A percentile compares a stretch with the other conserved stretches of the same genome.
Evolutionary conservation across 1,140 invertebrate species (phyloP).

Genomic region (Ips nitidus): DNA sequence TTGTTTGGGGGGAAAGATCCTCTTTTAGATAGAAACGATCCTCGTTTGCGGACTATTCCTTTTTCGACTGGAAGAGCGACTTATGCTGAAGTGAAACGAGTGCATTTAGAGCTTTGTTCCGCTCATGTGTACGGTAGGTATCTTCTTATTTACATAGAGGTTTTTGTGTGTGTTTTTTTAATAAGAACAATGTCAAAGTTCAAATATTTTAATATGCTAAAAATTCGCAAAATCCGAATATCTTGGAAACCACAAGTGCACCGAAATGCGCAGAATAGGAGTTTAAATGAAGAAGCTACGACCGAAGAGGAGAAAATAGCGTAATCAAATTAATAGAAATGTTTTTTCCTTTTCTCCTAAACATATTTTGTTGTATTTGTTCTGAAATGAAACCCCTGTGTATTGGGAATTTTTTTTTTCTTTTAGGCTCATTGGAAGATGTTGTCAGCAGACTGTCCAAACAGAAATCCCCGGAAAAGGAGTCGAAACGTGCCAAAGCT

Average conservation of each 20-base stretch:
- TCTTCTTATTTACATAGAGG: not conserved
- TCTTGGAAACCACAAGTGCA: too few species aligned
- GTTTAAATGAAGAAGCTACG: too few species aligned
- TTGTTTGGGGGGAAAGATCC: constrained; percentile 77
- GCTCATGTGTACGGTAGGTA: constrained; percentile 51
- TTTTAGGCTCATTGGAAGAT: constrained; percentile 43
- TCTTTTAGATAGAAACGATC: constrained; percentile 65
- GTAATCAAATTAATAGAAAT: too few species aligned
- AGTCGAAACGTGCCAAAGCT: constrained; percentile 40
- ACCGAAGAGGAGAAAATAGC: too few species aligned
- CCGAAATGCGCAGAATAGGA: too few species aligned
- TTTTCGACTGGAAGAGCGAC: constrained; percentile 82
- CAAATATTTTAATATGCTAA: not conserved
- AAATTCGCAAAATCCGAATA: too few species aligned
- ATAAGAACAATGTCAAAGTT: not conserved
- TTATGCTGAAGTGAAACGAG: constrained; percentile 77
- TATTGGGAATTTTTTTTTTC: not conserved
- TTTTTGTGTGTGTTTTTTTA: not conserved
- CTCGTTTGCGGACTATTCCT: constrained; percentile 71
- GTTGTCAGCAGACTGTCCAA: constrained; percentile 36
- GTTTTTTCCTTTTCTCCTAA: too few species aligned
- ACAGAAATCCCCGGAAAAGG: constrained; percentile 36
- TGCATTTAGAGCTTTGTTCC: constrained; percentile 70
- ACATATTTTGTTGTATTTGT: not conserved
- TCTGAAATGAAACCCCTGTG: not conserved